Evolutionary conservation across 2,888 invertebrate genomes (phyloP).

Genomic region (Furcula furcula): DNA sequence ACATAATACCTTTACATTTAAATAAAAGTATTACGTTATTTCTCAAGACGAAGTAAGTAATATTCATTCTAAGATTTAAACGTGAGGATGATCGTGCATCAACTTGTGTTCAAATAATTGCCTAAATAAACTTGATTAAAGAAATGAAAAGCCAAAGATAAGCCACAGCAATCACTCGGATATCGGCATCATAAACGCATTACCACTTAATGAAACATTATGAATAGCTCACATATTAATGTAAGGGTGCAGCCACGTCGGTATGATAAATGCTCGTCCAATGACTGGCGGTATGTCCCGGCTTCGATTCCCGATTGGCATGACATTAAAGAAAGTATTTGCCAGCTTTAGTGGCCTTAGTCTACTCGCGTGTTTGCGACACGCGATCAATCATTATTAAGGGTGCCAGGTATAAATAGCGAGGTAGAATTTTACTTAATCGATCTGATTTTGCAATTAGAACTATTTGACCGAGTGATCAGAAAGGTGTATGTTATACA

Average conservation of each 20-base stretch:
- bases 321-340: conserved; percentile 48
- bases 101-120: too few species aligned
- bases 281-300: conserved; percentile 67
- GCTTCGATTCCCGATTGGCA: conserved; percentile 61
- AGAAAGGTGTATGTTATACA: too few species aligned
- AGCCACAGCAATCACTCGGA: conserved; percentile 27
- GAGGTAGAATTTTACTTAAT: background rate
- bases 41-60: too few species aligned
- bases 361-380: conserved; percentile 28
- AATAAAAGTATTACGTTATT: too few species aligned
- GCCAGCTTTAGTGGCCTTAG: conserved; percentile 12
- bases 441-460: background rate
- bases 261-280: conserved; percentile 69
- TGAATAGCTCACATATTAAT: conserved; percentile 68
- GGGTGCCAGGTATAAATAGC: background rate
- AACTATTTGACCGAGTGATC: too few species aligned
- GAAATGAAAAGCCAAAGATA: conserved; percentile 6
- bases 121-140: background rate
- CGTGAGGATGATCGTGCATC: too few species aligned
- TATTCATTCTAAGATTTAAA: too few species aligned
- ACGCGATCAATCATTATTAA: conserved; percentile 44
- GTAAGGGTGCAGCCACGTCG: conserved; percentile 67
- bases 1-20: too few species aligned
- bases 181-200: conserved; percentile 59
- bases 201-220: conserved; percentile 79